A percentile compares a stretch with the other conserved stretches of the same genome.
These are phyloP conservation scores for Maconellicoccus hirsutus DNA, from an alignment of 1,140 invertebrate genomes.

Conservation along the genomic window DNA sequence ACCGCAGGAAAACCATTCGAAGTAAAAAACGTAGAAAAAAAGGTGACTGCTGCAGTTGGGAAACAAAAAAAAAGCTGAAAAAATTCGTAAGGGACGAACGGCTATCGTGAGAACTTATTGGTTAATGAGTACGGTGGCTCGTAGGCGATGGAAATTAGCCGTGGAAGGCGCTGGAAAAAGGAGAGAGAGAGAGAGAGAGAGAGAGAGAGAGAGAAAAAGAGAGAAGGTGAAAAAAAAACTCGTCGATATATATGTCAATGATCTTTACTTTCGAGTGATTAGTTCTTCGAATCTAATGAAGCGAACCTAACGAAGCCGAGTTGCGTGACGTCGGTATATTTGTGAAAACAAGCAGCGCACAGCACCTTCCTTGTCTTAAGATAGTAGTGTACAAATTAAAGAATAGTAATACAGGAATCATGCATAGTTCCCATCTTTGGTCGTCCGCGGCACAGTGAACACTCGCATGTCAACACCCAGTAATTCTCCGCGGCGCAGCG, in stretches of 20 bases:
- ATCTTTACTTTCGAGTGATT: constrained; percentile 22
- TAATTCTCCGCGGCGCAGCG: neutral
- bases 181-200: neutral
- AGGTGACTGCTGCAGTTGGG: neutral
- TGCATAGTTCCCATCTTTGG: constrained; percentile 21
- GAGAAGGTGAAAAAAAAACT: neutral
- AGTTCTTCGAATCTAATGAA: constrained; percentile 19
- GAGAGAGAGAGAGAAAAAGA: neutral
- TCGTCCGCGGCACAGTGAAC: neutral
- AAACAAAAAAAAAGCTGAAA: neutral
- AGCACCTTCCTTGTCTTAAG: neutral
- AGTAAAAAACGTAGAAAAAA: neutral
- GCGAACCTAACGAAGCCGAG: constrained; percentile 10
- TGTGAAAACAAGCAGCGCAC: constrained; percentile 10
- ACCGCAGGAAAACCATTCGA: neutral
- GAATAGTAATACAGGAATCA: constrained; percentile 20
- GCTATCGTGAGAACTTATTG: neutral
- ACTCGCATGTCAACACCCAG: constrained; percentile 19
- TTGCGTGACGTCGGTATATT: constrained; percentile 19
- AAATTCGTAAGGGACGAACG: constrained; percentile 7
- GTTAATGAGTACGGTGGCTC: neutral
- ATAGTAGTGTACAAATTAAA: neutral
- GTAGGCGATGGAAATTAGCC: neutral
- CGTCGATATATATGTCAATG: constrained; percentile 15
- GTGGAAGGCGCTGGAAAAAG: too few relatives aligned